Evolutionary conservation across 2,113 vertebrate species (phyloP).

Genomic region (Mesocricetus auratus): DNA sequence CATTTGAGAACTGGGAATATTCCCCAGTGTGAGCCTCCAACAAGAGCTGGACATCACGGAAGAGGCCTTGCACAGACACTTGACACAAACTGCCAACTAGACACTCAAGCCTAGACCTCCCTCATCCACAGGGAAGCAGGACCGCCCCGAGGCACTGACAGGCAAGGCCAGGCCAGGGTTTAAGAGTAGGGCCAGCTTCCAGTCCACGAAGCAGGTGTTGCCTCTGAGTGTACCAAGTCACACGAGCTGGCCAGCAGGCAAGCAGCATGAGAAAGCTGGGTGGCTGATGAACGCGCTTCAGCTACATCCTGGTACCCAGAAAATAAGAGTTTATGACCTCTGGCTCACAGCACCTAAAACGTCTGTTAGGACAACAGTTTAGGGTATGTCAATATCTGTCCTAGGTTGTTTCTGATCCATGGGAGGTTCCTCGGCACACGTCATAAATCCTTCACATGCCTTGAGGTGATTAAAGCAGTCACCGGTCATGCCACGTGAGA

Average conservation of each 20-base stretch:
- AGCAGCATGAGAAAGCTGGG: not conserved
- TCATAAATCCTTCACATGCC: not conserved
- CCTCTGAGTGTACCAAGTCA: not conserved
- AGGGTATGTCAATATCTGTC: not conserved
- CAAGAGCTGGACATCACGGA: not conserved
- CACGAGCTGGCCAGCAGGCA: not conserved
- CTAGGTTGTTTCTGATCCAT: not conserved
- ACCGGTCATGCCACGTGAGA: not conserved
- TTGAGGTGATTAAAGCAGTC: not conserved
- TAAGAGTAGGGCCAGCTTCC: not conserved
- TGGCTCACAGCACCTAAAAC: not conserved
- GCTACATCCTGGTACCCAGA: slow-evolving; percentile 59
- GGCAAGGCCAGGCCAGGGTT: not conserved
- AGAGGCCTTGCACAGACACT: not conserved
- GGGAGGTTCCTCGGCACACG: not conserved
- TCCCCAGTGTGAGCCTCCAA: not conserved
- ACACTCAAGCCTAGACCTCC: not conserved
- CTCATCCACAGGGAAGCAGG: not conserved
- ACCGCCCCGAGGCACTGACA: not conserved
- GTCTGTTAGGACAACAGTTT: not conserved
- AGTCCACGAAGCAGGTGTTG: not conserved
- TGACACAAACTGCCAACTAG: not conserved
- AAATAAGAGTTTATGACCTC: not conserved
- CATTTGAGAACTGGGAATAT: not conserved
- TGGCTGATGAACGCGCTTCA: not conserved